Conservation (phyloP, 1,140 invertebrate species). For the Papilio xuthus region DNA sequence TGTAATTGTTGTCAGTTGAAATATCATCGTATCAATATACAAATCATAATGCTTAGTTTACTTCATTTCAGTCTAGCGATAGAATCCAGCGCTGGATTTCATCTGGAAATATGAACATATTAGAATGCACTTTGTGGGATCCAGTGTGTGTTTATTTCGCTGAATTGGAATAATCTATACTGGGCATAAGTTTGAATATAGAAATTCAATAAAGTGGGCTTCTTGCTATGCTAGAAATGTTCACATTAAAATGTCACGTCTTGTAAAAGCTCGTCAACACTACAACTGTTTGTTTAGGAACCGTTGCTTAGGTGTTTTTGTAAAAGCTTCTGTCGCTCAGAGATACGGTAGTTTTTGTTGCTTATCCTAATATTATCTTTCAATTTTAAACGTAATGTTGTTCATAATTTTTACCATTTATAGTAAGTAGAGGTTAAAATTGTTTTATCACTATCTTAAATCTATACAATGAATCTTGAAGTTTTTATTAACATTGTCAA, state of each 20-base stretch:
- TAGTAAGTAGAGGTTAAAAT: no score
- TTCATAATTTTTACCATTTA: not conserved
- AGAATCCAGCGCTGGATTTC: no score
- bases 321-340: not conserved
- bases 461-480: not conserved
- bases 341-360: slow-evolving; percentile 7
- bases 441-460: no score
- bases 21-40: no score
- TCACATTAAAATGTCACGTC: not conserved
- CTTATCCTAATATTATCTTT: slow-evolving; percentile 2
- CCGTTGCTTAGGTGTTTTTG: slow-evolving; percentile 4
- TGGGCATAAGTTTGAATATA: not conserved
- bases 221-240: not conserved
- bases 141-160: no score
- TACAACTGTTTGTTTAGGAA: slow-evolving; percentile 21
- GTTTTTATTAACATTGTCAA: not conserved
- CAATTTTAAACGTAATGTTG: not conserved
- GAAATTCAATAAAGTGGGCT: not conserved
- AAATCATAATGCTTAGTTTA: no score
- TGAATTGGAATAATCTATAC: no score
- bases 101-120: no score
- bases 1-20: no score
- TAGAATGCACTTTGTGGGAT: no score
- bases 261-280: not conserved
- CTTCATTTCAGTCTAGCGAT: no score